Base-by-base conservation (phyloP, 2,888 invertebrate species). In the Pollenia labialis region DNA sequence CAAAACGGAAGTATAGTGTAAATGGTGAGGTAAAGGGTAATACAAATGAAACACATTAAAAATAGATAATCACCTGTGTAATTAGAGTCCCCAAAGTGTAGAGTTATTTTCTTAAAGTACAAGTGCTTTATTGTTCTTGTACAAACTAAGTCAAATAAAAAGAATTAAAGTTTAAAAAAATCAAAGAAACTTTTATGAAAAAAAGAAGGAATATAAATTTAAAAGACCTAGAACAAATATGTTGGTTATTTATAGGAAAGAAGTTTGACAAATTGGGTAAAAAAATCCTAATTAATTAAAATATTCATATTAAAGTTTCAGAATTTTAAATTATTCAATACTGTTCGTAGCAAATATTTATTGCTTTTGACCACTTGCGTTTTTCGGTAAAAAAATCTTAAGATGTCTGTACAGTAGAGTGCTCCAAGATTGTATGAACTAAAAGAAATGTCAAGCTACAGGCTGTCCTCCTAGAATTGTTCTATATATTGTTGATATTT, bases 31-130 rank as follows among this genome's bases (percentile, higher is more conserved):
- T 76, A 80, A 86, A 81, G 69, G 83, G 81, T 75, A 81, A 84
- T 87, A 84, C 84, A 81, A 87, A 84, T 74, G 50, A 74, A 87
- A 81, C 81, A 84, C 87, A 87, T 84, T 87, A 87, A 84, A 87
- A 84, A 81, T 84, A 87, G 84, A 87, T 87, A 87, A 87, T 87
- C 83, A 81, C 86, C 81, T 74, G 86, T 87, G 84, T 87, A 87
- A 87, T 87, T 87, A 87, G 82, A 62, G 87, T 87, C 87, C 56
- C 84, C 77, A 56, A 81, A 74, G 84, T 82, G 69, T 80, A 14
- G 50, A 72, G 80, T 71, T 83, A 83, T 72, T 76, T 66, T 81
- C 71, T 72, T 32, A 54, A 58, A 81, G 60, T 60, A 42, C 42
- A 71, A 64, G 14, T 64, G 23, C 48, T n/a, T 58, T 10, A 56